Evolutionary conservation across 2,888 invertebrate genomes (phyloP).

Genomic region (Noctua janthina): DNA sequence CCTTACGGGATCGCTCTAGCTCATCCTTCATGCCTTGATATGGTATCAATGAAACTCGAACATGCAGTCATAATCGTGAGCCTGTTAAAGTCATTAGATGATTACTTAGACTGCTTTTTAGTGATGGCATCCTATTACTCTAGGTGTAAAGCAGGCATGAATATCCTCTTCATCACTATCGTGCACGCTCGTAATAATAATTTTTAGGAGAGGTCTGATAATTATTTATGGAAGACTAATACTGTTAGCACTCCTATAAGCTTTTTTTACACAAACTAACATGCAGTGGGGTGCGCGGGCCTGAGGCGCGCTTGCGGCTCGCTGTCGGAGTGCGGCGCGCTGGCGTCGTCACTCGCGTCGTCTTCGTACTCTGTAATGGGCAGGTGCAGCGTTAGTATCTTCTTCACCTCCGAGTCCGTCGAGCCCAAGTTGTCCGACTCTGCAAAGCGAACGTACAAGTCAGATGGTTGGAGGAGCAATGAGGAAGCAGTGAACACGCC

Average conservation of each 20-base stretch:
- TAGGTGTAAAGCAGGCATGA: too few species aligned
- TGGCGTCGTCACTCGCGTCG: constrained; percentile 92
- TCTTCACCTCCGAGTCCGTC: constrained; percentile 98
- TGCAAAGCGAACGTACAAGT: constrained; percentile 83
- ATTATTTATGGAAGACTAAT: too few species aligned
- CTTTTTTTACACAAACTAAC: constrained; percentile 71
- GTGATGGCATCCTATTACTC: neutral
- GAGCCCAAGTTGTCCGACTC: constrained; percentile 98
- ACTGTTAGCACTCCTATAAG: neutral
- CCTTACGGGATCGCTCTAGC: too few species aligned
- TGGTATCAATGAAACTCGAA: too few species aligned
- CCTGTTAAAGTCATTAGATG: neutral
- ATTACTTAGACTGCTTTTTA: neutral
- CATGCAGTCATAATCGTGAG: too few species aligned
- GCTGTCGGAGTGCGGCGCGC: constrained; percentile 90
- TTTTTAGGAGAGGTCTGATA: too few species aligned
- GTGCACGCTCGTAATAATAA: too few species aligned
- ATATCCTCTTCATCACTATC: too few species aligned
- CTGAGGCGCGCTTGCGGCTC: constrained; percentile 83
- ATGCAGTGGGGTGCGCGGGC: constrained; percentile 83
- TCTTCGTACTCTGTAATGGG: constrained; percentile 98
- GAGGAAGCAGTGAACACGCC: constrained; percentile 57
- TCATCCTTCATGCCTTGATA: too few species aligned
- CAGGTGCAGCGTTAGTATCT: constrained; percentile 97
- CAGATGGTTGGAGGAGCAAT: constrained; percentile 6